Base-by-base conservation (phyloP, 2,888 invertebrate genomes). In the Eupsilia transversa region DNA sequence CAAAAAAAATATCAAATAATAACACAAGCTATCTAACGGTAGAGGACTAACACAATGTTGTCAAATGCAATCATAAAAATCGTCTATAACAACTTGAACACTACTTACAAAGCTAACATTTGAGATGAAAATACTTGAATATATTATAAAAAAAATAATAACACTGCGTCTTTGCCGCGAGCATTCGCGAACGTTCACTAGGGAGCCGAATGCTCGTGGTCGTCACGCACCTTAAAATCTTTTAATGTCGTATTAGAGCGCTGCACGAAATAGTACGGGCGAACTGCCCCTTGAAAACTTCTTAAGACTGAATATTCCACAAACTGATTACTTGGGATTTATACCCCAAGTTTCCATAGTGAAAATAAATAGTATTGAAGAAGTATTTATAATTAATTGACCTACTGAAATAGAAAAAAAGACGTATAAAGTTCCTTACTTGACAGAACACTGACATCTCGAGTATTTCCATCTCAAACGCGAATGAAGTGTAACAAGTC, bases 1-100 rank as follows among this genome's bases (percentile, higher is more conserved):
- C 95, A 96, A 95, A 94, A 93, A 91, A 91, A 91, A 83, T 93
- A 94, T 94, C 91, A 93, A 93, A 92, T 91, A 93, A 93, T 93
- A 94, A 94, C 92, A 92, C 93, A 92, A 88, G 89, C 92, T 93
- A 93, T 90, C 90, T 92, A 92, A 92, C 90, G 87, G 89, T 91
- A 91, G 85, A 88, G 90, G 89, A 87, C 86, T 87, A 91, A 87
- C 86, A 86, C 89, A 90, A 89, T 88, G 89, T 87, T 85, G 89
- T 91, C 89, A 92, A 93, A 93, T 92, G 91, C 91, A 92, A 92
- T 92, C 87, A 84, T 88, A 87, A 87, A 89, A 85, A 88, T 86
- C 81, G 77, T 87, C 83, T 85, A 80, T 83, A 77, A 79, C 74
- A 80, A 86, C 82, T 80, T 76, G 77, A 67, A 85, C 66, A 77